Conservation (phyloP, 53 echinoderm and acorn worm species). For the Arbacia lixula region DNA sequence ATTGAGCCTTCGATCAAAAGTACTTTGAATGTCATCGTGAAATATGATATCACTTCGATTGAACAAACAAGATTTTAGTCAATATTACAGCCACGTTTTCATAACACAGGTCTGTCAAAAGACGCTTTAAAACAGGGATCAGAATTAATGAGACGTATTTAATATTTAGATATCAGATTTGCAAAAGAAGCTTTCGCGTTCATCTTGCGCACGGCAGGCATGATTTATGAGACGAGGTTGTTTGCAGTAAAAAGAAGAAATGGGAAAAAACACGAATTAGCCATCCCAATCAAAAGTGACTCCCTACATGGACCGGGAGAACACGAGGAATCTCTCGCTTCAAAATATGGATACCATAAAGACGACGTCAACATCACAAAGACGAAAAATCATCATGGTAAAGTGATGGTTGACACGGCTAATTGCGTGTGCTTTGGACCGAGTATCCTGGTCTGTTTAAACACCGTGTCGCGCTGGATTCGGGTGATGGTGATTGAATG, state of each 20-base stretch:
- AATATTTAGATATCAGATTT: too few species aligned
- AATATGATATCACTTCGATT: too few species aligned
- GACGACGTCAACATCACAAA: slow-evolving; percentile 42
- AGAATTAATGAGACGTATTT: too few species aligned
- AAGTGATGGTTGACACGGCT: slow-evolving; percentile 39
- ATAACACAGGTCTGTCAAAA: too few species aligned
- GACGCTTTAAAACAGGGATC: too few species aligned
- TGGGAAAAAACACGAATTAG: too few species aligned
- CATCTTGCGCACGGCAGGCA: not conserved
- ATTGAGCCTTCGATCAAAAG: too few species aligned
- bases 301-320: slow-evolving; percentile 7
- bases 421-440: slow-evolving; percentile 53
- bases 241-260: too few species aligned
- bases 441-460: slow-evolving; percentile 54
- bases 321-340: slow-evolving; percentile 19
- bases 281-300: slow-evolving; percentile 30
- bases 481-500: slow-evolving; percentile 51
- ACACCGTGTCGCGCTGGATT: slow-evolving; percentile 27
- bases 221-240: slow-evolving; percentile 35
- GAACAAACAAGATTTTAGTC: too few species aligned
- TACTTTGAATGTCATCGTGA: too few species aligned
- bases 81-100: too few species aligned
- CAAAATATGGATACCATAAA: slow-evolving; percentile 47
- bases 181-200: not conserved
- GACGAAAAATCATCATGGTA: slow-evolving; percentile 27